Evolutionary conservation across 2,888 invertebrate species (phyloP).

Genomic region (Hydroisotoma schaefferi): DNA sequence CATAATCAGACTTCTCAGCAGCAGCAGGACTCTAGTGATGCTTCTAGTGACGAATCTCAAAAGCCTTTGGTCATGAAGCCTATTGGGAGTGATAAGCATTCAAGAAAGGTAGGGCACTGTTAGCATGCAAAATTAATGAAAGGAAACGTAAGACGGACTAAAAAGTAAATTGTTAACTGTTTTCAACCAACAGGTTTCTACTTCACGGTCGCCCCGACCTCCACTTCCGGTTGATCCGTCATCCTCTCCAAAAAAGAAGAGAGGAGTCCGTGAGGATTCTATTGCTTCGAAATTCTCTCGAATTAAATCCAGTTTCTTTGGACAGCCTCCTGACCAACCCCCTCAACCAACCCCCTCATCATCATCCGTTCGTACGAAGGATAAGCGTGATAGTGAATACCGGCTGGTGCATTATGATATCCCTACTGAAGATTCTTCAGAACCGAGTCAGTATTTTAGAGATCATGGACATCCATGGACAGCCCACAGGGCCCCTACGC

Average conservation of each 20-base stretch:
- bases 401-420: slow-evolving; percentile 34
- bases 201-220: slow-evolving; percentile 24
- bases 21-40: slow-evolving; percentile 33
- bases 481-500: slow-evolving; percentile 45
- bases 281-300: slow-evolving; percentile 36
- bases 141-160: too few species aligned
- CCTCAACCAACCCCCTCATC: slow-evolving; percentile 1
- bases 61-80: slow-evolving; percentile 43
- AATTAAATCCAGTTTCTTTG: slow-evolving; percentile 39
- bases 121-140: too few species aligned
- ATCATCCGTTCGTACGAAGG: neutral
- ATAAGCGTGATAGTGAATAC: neutral
- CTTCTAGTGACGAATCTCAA: slow-evolving; percentile 47
- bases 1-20: slow-evolving; percentile 11
- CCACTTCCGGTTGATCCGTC: slow-evolving; percentile 19
- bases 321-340: slow-evolving; percentile 22
- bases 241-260: slow-evolving; percentile 32
- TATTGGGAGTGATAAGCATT: slow-evolving; percentile 28
- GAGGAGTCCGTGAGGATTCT: slow-evolving; percentile 34
- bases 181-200: slow-evolving; percentile 24
- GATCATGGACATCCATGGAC: slow-evolving; percentile 44
- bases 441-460: slow-evolving; percentile 45
- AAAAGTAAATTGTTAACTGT: too few species aligned
- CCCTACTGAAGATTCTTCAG: slow-evolving; percentile 43
- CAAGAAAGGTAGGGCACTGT: slow-evolving; percentile 24